A percentile compares a stretch with the other conserved stretches of the same genome.
phyloP scores from a whole-genome alignment of 2,113 vertebrate species.

The Lampris incognitus region DNA sequence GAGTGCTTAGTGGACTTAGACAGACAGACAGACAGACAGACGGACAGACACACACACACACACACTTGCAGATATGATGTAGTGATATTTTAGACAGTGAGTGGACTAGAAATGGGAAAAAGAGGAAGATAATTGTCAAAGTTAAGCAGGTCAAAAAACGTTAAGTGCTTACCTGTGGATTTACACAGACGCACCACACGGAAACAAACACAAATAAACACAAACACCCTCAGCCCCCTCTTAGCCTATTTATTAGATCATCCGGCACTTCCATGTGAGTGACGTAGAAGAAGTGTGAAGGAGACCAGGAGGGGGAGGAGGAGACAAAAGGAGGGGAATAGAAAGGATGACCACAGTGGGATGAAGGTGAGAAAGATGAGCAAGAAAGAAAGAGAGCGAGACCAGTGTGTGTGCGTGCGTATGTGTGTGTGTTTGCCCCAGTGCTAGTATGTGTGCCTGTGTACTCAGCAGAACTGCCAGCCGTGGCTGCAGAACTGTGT shows the following conservation, averaged over 20 bases:
- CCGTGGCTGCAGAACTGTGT: background rate
- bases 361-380: background rate
- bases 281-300: background rate
- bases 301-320: conserved; percentile 10
- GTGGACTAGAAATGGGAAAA: conserved; percentile 33
- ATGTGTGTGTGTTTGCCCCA: background rate
- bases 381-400: conserved; percentile 3
- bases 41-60: conserved; percentile 20
- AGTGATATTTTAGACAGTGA: conserved; percentile 40
- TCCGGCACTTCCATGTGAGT: conserved; percentile 30
- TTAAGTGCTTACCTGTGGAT: background rate
- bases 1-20: conserved; percentile 16
- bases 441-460: background rate
- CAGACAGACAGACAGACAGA: conserved; percentile 22
- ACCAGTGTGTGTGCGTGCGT: background rate
- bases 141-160: conserved; percentile 51
- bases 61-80: conserved; percentile 52
- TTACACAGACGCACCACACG: conserved; percentile 4
- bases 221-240: conserved; percentile 3
- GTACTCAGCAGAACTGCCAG: conserved; percentile 6
- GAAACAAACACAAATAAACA: conserved; percentile 5
- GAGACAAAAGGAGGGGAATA: conserved; percentile 2
- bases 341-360: conserved; percentile 10
- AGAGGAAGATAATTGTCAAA: conserved; percentile 35
- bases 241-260: conserved; percentile 48